Base-by-base conservation (phyloP, 2,888 invertebrate genomes). In the Monopis laevigella region DNA sequence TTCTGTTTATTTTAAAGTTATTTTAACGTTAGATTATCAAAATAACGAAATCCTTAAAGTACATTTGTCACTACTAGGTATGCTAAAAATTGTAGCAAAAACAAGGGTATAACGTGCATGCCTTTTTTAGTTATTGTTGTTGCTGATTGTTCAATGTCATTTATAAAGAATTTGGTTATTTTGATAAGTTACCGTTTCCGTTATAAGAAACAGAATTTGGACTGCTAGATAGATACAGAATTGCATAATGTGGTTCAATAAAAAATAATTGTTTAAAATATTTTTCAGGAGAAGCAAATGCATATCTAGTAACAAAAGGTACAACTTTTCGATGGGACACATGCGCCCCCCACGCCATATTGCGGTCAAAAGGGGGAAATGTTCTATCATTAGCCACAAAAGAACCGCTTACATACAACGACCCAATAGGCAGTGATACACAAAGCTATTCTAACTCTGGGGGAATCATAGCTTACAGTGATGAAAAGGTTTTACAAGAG, bases 311-410 rank as follows among this genome's bases (percentile, higher is more conserved):
- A 1, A 87, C 90, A 39, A 90, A 89, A 62, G 84, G 84, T 16
- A 89, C 92, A 2, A 95, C 94, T 8, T 96, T 86, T 59, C 86
- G 87, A 44, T 97, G 96, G 96, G 97, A 97, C 58, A 92, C 93
- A 1, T 96, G 96, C 66, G 95, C 87, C 1, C 93, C 94, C 0
- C 96, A 97, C 56, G 90, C 93, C 0, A 86, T 97, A 42, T 66
- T 97, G 2, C 81, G 80, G 46, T 85, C 93, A 1, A 66, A 87
- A n/a, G 90, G 90, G n/a, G 96, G 96, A 1, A 88, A 90, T 51
- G 63, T 89, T 4, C 45, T 77, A 1, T 54, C 55, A 43, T 74
- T 55, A 45, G 48, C 52, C 3, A 54, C 57, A 14, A 48, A 50
- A 13, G 40, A 43, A 35, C 62, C 68, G n/a, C 48, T 80, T 7